A percentile compares a stretch with the other conserved stretches of the same genome.
phyloP scores from a whole-genome alignment of 2,888 invertebrate genomes.

The Temnothorax unifasciatus region DNA sequence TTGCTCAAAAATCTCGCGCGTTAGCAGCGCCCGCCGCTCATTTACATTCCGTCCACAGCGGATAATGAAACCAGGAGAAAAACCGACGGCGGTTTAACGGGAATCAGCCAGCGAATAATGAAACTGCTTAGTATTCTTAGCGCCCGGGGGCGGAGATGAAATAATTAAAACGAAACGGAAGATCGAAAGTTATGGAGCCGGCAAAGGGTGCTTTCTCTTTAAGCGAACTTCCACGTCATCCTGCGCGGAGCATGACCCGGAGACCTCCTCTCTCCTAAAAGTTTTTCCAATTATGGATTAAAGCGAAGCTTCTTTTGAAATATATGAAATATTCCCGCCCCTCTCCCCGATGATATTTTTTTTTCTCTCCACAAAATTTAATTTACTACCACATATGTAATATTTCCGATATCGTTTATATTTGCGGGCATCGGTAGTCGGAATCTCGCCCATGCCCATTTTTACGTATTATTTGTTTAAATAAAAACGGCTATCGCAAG shows the following conservation, averaged over 20 bases:
- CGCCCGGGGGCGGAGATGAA: constrained; percentile 80
- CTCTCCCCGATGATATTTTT: neutral
- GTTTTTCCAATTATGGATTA: constrained; percentile 49
- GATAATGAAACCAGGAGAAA: constrained; percentile 85
- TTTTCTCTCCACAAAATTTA: neutral
- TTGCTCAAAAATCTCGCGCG: constrained; percentile 76
- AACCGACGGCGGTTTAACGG: constrained; percentile 84
- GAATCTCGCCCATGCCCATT: neutral
- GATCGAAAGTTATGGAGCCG: constrained; percentile 73
- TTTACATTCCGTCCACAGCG: constrained; percentile 84
- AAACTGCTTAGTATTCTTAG: constrained; percentile 85
- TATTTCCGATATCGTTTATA: neutral
- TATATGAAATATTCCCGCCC: neutral
- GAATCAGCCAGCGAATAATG: constrained; percentile 85
- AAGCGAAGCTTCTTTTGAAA: constrained; percentile 36
- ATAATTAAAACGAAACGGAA: constrained; percentile 82
- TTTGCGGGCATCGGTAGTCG: neutral
- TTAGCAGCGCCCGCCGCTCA: constrained; percentile 79
- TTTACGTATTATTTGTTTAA: constrained; percentile 39
- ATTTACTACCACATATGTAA: neutral
- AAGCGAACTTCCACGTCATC: constrained; percentile 65
- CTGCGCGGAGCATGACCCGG: constrained; percentile 51
- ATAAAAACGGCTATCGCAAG: constrained; percentile 15
- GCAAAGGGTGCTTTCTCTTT: constrained; percentile 70
- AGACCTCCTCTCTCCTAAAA: constrained; percentile 53